Evolutionary conservation across 2,797 vertebrate genomes (phyloP).

Genomic region (Tauraco hartlaubi): DNA sequence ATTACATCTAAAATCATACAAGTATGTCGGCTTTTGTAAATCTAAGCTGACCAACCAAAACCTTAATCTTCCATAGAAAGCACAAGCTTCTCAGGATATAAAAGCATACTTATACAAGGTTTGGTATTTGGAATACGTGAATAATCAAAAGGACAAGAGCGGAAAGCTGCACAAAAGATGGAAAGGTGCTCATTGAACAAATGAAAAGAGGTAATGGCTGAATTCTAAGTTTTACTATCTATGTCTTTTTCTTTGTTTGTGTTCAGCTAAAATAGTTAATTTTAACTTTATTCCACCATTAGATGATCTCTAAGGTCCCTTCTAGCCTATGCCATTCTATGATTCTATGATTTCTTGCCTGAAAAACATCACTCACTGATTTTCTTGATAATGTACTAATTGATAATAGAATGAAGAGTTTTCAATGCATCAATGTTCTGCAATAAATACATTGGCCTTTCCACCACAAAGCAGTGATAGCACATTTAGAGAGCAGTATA

Average conservation of each 20-base stretch:
- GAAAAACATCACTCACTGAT: not conserved
- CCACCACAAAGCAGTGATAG: not conserved
- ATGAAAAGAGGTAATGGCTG: not conserved
- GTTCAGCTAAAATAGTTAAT: not conserved
- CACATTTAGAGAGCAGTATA: not conserved
- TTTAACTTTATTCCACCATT: not conserved
- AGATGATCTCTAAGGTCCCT: too few relatives aligned
- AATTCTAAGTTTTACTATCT: not conserved
- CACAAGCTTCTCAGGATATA: not conserved
- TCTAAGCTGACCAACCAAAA: not conserved
- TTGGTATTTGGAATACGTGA: not conserved
- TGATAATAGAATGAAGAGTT: not conserved
- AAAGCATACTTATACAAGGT: not conserved
- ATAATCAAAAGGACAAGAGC: not conserved
- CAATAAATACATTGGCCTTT: slow-evolving; percentile 5
- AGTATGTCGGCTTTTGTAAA: not conserved
- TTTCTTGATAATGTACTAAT: not conserved
- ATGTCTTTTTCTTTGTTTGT: not conserved
- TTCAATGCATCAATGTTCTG: not conserved
- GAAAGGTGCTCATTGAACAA: not conserved
- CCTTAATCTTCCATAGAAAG: not conserved
- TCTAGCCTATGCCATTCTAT: too few relatives aligned
- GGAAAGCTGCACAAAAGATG: not conserved
- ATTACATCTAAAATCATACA: not conserved
- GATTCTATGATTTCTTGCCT: not conserved